Conservation (phyloP, 2,888 invertebrate genomes). For the Neoaliturus tenellus region DNA sequence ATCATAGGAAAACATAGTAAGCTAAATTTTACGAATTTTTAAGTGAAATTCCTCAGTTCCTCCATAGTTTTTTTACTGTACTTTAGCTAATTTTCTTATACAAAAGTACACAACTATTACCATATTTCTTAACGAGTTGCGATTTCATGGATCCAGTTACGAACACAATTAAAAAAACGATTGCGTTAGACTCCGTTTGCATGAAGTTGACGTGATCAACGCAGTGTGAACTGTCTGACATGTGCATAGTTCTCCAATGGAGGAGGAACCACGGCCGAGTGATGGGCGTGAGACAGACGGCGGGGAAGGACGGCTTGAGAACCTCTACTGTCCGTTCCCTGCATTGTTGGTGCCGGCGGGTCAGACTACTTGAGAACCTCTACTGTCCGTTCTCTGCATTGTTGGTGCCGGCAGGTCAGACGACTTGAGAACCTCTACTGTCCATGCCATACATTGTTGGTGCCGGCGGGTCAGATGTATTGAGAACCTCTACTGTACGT, state of each 20-base stretch:
- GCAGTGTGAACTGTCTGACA: not conserved
- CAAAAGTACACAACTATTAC: too few relatives aligned
- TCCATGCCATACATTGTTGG: not conserved
- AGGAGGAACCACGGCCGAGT: constrained; percentile 9
- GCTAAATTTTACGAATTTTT: too few relatives aligned
- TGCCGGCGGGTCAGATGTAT: too few relatives aligned
- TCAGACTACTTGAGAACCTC: not conserved
- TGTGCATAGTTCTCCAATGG: constrained; percentile 12
- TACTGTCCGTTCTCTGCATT: not conserved
- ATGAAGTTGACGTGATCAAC: not conserved
- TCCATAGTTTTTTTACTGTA: too few relatives aligned
- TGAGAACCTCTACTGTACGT: not conserved
- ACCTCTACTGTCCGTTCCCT: not conserved
- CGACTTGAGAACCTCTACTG: not conserved
- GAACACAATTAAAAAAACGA: too few relatives aligned
- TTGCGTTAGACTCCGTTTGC: not conserved
- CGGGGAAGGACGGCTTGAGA: not conserved
- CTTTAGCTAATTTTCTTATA: too few relatives aligned
- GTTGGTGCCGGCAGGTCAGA: not conserved
- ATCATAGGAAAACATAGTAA: too few relatives aligned
- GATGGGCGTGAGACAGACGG: not conserved
- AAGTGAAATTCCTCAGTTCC: too few relatives aligned
- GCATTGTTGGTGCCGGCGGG: not conserved
- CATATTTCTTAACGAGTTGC: too few relatives aligned
- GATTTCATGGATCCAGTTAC: too few relatives aligned